These are phyloP conservation scores for Mamestra brassicae DNA, from an alignment of 2,888 invertebrate genomes.

Conservation along the genomic window DNA sequence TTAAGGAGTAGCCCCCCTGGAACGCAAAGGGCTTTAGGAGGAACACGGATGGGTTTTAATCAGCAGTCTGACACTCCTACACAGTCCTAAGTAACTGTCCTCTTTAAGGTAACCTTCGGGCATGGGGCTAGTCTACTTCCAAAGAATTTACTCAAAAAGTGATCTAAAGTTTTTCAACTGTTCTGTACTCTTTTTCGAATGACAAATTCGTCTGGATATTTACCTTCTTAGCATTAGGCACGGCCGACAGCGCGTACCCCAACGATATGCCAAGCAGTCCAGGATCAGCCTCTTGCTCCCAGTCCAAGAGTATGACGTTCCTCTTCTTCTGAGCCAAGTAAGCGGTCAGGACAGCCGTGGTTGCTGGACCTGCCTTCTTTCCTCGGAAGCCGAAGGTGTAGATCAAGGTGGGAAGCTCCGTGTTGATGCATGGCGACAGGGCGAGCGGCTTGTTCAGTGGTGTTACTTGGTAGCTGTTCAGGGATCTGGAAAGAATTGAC, in stretches of 20 bases:
- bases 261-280: conserved; percentile 80
- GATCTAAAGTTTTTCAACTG: background rate
- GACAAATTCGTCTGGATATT: no score
- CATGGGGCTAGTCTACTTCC: no score
- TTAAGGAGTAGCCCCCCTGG: no score
- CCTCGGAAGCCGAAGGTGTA: conserved; percentile 88
- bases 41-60: no score
- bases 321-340: conserved; percentile 81
- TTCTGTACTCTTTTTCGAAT: no score
- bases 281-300: conserved; percentile 85
- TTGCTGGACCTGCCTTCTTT: conserved; percentile 79
- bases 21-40: no score
- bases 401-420: conserved; percentile 77
- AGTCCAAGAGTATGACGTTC: conserved; percentile 85
- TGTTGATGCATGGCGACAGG: conserved; percentile 78
- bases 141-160: no score
- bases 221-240: conserved; percentile 85
- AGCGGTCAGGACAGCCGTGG: conserved; percentile 80
- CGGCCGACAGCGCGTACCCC: conserved; percentile 81
- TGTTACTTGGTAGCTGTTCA: conserved; percentile 73
- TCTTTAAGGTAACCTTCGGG: no score
- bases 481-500: conserved; percentile 72
- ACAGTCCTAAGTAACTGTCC: no score
- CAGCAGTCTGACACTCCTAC: no score
- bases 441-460: conserved; percentile 74